A percentile compares a stretch with the other conserved stretches of the same genome.
Conservation (phyloP, 2,113 vertebrate genomes). For the Madoqua kirkii region DNA sequence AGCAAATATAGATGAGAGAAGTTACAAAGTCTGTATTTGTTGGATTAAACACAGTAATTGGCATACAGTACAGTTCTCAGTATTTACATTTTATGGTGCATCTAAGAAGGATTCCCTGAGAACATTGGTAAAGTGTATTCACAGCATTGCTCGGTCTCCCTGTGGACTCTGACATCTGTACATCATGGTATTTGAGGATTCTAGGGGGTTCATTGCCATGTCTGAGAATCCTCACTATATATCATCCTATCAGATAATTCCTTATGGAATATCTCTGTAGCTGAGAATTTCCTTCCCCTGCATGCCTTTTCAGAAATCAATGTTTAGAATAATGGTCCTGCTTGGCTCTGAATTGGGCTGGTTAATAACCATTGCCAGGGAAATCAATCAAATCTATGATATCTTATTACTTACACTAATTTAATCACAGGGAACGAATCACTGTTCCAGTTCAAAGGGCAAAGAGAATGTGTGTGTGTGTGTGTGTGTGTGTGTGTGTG, state of each 20-base stretch:
- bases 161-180: slow-evolving; percentile 33
- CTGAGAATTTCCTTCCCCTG: slow-evolving; percentile 71
- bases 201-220: slow-evolving; percentile 40
- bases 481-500: slow-evolving; percentile 28
- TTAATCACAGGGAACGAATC: slow-evolving; percentile 96
- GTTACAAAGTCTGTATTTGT: background rate
- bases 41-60: slow-evolving; percentile 31
- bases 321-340: slow-evolving; percentile 93
- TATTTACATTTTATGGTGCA: background rate
- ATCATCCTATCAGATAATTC: slow-evolving; percentile 70
- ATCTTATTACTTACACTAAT: slow-evolving; percentile 99
- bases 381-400: slow-evolving; percentile 98
- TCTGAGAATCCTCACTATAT: slow-evolving; percentile 58
- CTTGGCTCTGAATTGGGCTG: slow-evolving; percentile 89
- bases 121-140: slow-evolving; percentile 42
- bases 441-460: slow-evolving; percentile 87
- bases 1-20: background rate
- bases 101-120: slow-evolving; percentile 27
- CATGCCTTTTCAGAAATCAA: slow-evolving; percentile 86
- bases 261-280: slow-evolving; percentile 64
- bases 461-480: slow-evolving; percentile 60
- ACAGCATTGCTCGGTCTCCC: background rate
- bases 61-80: background rate
- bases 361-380: slow-evolving; percentile 93
- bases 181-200: slow-evolving; percentile 41